phyloP scores from a whole-genome alignment of 2,113 vertebrate species.

The Chloropsis cyanopogon region DNA sequence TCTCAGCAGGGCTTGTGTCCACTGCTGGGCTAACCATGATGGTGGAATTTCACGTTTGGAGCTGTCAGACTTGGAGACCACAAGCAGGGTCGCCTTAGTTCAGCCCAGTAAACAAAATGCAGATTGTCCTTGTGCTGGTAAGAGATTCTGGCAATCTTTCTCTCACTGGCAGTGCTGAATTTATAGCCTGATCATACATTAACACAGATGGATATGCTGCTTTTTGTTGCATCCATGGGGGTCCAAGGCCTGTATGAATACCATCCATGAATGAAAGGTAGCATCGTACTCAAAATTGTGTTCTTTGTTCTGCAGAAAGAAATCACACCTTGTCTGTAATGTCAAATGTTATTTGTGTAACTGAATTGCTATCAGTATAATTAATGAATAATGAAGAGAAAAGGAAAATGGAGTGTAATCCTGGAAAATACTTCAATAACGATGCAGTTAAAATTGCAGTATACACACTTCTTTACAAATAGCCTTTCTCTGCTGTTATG shows the following conservation, averaged over 20 bases:
- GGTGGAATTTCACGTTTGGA: neutral
- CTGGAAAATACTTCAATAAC: neutral
- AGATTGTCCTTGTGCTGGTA: neutral
- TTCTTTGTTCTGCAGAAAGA: neutral
- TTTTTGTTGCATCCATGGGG: neutral
- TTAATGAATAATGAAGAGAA: neutral
- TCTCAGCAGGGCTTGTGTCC: neutral
- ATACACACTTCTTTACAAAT: neutral
- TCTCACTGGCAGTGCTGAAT: neutral
- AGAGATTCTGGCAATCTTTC: neutral
- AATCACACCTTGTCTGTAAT: neutral
- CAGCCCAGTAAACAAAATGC: neutral
- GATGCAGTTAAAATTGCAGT: neutral
- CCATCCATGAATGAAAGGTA: neutral
- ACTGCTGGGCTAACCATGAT: neutral
- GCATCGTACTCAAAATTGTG: neutral
- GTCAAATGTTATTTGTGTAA: neutral
- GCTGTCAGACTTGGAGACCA: neutral
- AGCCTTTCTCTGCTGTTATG: neutral
- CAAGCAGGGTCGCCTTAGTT: neutral
- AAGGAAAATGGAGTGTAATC: neutral
- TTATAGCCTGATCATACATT: neutral
- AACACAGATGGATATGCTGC: neutral
- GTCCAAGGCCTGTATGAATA: neutral
- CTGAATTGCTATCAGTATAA: neutral